phyloP scores from a whole-genome alignment of 2,113 vertebrate genomes.

The Upupa epops region DNA sequence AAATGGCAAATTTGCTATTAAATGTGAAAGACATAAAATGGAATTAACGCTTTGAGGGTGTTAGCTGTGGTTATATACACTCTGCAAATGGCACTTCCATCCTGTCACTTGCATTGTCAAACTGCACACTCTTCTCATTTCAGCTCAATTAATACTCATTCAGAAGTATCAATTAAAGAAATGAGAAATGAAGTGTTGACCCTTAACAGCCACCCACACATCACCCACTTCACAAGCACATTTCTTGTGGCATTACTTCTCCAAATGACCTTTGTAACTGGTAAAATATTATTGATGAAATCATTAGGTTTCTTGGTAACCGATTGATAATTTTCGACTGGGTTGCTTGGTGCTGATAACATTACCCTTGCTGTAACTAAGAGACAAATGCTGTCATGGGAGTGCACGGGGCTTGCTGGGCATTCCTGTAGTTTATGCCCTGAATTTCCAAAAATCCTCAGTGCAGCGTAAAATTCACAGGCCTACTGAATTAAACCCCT shows the following conservation, averaged over 20 bases:
- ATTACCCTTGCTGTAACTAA: conserved; percentile 72
- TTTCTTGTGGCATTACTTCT: conserved; percentile 47
- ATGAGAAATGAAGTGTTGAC: conserved; percentile 50
- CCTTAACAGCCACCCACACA: conserved; percentile 20
- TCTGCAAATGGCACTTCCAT: conserved; percentile 36
- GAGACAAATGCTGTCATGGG: conserved; percentile 48
- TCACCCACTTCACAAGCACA: conserved; percentile 16
- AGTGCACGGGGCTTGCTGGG: not conserved
- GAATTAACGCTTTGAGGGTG: conserved; percentile 71
- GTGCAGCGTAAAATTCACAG: not conserved
- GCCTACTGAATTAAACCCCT: no score
- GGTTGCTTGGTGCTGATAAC: conserved; percentile 54
- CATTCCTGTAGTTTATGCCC: conserved; percentile 6
- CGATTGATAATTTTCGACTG: conserved; percentile 56
- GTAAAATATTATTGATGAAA: conserved; percentile 65
- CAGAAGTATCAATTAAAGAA: conserved; percentile 54
- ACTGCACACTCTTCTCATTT: conserved; percentile 35
- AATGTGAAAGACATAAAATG: conserved; percentile 77
- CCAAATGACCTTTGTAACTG: conserved; percentile 61
- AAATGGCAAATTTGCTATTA: conserved; percentile 76
- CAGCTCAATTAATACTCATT: conserved; percentile 57
- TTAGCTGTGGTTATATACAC: conserved; percentile 39
- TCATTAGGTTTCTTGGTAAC: conserved; percentile 61
- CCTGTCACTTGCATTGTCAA: conserved; percentile 54
- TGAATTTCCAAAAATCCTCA: conserved; percentile 11